Evolutionary conservation across 2,113 vertebrate species (phyloP).

Genomic region (Alligator mississippiensis): DNA sequence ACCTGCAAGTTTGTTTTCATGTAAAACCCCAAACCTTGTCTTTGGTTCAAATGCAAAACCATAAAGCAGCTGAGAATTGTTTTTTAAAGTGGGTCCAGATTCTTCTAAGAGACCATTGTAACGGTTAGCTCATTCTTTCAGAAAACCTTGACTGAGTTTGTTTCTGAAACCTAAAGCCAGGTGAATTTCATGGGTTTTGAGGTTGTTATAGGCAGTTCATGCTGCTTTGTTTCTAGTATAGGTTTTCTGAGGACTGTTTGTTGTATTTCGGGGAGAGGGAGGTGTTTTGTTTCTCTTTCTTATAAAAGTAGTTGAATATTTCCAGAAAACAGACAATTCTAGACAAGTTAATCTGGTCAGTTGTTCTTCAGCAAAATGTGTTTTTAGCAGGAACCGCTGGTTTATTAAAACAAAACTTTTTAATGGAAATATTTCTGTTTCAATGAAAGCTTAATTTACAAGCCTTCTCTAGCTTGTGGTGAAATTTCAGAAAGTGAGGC

Average conservation of each 20-base stretch:
- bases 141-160: background rate
- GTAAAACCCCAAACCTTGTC: background rate
- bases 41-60: background rate
- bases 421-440: too few species aligned
- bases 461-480: too few species aligned
- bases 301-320: background rate
- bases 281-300: background rate
- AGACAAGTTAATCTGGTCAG: too few species aligned
- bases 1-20: background rate
- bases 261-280: too few species aligned
- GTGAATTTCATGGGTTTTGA: background rate
- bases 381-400: too few species aligned
- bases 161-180: background rate
- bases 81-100: background rate
- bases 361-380: too few species aligned
- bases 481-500: too few species aligned
- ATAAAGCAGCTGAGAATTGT: background rate
- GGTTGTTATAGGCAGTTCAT: background rate
- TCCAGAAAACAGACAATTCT: background rate
- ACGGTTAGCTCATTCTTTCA: background rate
- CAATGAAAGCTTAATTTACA: too few species aligned
- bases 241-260: background rate
- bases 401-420: too few species aligned
- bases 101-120: background rate
- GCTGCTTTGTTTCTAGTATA: background rate